Evolutionary conservation across 2,888 invertebrate species (phyloP).

Genomic region (Blomia tropicalis): DNA sequence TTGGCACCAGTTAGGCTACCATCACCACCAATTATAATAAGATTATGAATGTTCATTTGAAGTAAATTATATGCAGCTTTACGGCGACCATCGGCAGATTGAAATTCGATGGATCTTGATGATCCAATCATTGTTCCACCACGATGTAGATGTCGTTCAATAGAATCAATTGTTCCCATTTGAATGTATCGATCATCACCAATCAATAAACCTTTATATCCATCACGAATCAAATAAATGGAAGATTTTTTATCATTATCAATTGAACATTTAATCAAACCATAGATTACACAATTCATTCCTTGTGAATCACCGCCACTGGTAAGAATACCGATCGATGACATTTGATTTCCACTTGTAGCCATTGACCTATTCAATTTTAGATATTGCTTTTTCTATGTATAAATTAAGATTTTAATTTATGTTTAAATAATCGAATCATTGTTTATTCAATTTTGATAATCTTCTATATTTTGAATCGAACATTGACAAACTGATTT

Average conservation of each 20-base stretch:
- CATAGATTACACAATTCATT: conserved; percentile 29
- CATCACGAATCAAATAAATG: conserved; percentile 70
- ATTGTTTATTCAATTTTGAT: too few relatives aligned
- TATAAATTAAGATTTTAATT: too few relatives aligned
- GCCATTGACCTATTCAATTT: too few relatives aligned
- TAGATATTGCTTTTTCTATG: too few relatives aligned
- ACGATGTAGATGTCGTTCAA: conserved; percentile 89
- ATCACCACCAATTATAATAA: conserved; percentile 96
- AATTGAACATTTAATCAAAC: conserved; percentile 71
- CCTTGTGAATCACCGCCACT: conserved; percentile 87
- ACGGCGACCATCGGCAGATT: conserved; percentile 65
- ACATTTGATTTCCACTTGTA: background rate
- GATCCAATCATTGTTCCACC: conserved; percentile 98
- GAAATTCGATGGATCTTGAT: conserved; percentile 83
- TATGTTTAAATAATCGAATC: too few relatives aligned
- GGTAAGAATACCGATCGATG: conserved; percentile 70
- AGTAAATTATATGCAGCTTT: conserved; percentile 84
- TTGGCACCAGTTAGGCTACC: conserved; percentile 95
- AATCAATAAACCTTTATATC: conserved; percentile 92
- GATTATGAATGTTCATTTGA: conserved; percentile 67
- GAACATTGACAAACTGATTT: too few relatives aligned
- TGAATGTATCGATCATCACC: conserved; percentile 75
- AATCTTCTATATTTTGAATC: too few relatives aligned
- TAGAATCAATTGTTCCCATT: conserved; percentile 89
- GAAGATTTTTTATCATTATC: conserved; percentile 74